Evolutionary conservation across 2,888 invertebrate genomes (phyloP).

Genomic region (Conus canariensis): DNA sequence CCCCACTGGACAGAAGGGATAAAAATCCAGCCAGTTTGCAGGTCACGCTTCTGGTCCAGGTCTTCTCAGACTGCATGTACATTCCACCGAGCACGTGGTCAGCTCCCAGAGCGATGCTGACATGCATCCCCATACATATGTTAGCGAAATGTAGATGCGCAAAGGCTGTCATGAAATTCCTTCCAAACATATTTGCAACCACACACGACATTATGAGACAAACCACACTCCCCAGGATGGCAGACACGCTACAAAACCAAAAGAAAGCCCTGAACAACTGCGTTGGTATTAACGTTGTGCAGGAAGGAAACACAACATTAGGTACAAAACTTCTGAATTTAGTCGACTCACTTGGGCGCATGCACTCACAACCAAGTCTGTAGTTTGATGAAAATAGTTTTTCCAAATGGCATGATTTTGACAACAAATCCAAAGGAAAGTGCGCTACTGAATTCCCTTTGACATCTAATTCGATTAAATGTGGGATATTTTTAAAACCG

Average conservation of each 20-base stretch:
- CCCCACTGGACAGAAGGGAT: neutral
- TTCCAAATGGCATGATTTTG: neutral
- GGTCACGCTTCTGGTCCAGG: neutral
- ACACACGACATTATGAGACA: neutral
- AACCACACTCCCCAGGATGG: neutral
- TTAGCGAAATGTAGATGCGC: neutral
- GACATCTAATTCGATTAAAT: neutral
- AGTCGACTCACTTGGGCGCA: neutral
- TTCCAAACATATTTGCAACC: neutral
- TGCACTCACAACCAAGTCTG: neutral
- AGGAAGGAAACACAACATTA: neutral
- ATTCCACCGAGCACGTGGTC: neutral
- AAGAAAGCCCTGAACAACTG: neutral
- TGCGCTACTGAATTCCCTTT: neutral
- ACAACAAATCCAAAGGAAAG: neutral
- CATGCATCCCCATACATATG: neutral
- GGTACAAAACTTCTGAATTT: neutral
- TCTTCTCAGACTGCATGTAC: neutral
- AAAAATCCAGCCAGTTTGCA: neutral
- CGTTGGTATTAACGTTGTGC: neutral
- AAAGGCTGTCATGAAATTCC: neutral
- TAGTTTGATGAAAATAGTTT: neutral
- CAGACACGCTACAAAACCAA: neutral
- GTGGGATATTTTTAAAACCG: neutral
- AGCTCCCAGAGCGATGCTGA: neutral